phyloP scores from a whole-genome alignment of 2,888 invertebrate species.

The Scaptomyza caliginosa region DNA sequence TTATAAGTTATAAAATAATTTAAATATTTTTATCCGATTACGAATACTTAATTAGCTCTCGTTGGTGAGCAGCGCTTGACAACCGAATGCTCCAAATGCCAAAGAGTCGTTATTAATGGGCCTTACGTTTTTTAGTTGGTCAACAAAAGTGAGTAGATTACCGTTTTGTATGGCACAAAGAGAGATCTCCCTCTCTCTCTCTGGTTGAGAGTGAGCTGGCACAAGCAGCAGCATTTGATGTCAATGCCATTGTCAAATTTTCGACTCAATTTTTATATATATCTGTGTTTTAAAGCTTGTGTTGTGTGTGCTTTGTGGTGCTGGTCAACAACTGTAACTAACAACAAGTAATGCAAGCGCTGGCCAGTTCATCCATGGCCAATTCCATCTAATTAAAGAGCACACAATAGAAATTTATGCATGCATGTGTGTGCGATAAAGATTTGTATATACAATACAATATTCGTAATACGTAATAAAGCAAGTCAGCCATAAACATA shows the following conservation, averaged over 20 bases:
- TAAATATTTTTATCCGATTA: too few species aligned
- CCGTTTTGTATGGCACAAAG: neutral
- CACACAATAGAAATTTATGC: constrained; percentile 39
- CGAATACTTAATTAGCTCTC: neutral
- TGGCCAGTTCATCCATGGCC: constrained; percentile 4
- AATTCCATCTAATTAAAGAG: constrained; percentile 49
- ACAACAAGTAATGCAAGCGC: constrained; percentile 34
- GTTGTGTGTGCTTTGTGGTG: neutral
- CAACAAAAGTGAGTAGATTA: neutral
- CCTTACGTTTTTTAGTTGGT: constrained; percentile 1
- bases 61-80: constrained; percentile 1
- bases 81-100: constrained; percentile 12
- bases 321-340: constrained; percentile 57
- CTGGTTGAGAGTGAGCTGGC: neutral
- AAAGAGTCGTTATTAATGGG: constrained; percentile 7
- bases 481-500: constrained; percentile 32
- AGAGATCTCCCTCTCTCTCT: neutral
- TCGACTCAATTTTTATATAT: constrained; percentile 7
- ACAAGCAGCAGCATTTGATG: constrained; percentile 52
- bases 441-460: constrained; percentile 13
- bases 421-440: constrained; percentile 23
- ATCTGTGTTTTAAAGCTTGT: neutral
- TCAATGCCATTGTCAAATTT: constrained; percentile 63
- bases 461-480: constrained; percentile 2
- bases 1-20: too few species aligned